Evolutionary conservation across 2,888 invertebrate species (phyloP), one percentile per base, ranked within the genome.

Genomic region (Drosophila meridiana): DNA sequence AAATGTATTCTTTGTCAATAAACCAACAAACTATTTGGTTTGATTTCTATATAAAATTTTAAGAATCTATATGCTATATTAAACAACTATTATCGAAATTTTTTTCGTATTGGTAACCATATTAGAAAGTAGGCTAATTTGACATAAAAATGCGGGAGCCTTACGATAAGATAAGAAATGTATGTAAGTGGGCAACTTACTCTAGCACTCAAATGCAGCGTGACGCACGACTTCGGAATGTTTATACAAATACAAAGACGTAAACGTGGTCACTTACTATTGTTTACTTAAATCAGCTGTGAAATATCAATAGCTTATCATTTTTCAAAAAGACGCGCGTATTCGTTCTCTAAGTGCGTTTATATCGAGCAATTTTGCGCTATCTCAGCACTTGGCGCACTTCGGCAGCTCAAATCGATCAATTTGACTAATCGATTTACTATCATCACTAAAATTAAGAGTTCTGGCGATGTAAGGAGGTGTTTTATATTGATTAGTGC

Each of bases 381-480:
- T 32, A 3, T 4, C 9, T 34, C 0, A 34, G 26, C 57, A 20
- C 0, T 34, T 43, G 11, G 36, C 26, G 52, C 8, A 26, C 43
- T 8, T 7, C 6, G 7, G 32, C 14, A 47, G 9, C 2, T 20
- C 28, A 14, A 3, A 1, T 67, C 76, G 76, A 67, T 72, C 42
- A 0, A 13, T 26, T 8, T 11, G 6, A 11, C 9, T 1, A 60
- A 77, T 76, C 72, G 72, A 55, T 3, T 28, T 30, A 8, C 3
- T 48, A 4, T 0, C 56, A 61, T 34, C 76, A 71, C 77, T 67
- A 71, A 63, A 59, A 50, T 45, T 66, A 78, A 81, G 55, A 70
- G 62, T 78, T 79, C 70, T 82, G 68, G 45, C 79, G 34, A 78
- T 70, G 79, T 82, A 80, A 80, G 82, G 50, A 82, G 62, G 79